Evolutionary conservation across 2,888 invertebrate genomes (phyloP), one percentile per base, ranked within the genome.

Genomic region (Diplolepis rosae): DNA sequence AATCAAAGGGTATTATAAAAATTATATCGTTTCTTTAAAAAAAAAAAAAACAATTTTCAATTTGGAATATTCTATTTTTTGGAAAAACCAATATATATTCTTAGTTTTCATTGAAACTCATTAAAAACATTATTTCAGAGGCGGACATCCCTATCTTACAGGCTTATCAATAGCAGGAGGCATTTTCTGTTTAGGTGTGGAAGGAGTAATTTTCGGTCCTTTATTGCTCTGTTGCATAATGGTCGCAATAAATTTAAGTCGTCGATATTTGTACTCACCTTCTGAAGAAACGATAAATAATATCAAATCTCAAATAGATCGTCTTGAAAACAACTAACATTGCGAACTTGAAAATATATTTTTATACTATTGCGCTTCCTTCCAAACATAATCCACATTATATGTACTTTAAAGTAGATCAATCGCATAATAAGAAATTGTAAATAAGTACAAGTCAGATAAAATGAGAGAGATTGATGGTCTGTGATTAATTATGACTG

Each of bases 101-200:
- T n/a, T n/a, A n/a, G n/a, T n/a, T n/a, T n/a, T n/a, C n/a, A n/a
- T n/a, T n/a, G n/a, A n/a, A n/a, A n/a, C n/a, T n/a, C n/a, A n/a
- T n/a, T n/a, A n/a, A n/a, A n/a, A n/a, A n/a, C n/a, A n/a, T n/a
- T n/a, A 65, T 81, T 80, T 68, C 84, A 96, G 97, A 70, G 95
- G 95, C 24, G 97, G 98, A 1, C 98, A 98, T 90, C 98, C 98
- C 0, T 99, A 98, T 90, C 92, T 99, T 75, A 98, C 98, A 7
- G 99, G 98, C 39, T 90, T 99, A 68, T 96, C 99, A 1, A 97
- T 99, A 84, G 98, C 98, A 18, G 99, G 99, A 11, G 99, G 99
- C 56, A 96, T 99, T 85, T 98, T 98, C 90, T 99, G 97, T 92
- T 91, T 98, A 79, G 99, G 99, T 0, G 94, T 97, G 70, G 97